phyloP scores from a whole-genome alignment of 2,797 vertebrate species.

The Oreochromis grahami region DNA sequence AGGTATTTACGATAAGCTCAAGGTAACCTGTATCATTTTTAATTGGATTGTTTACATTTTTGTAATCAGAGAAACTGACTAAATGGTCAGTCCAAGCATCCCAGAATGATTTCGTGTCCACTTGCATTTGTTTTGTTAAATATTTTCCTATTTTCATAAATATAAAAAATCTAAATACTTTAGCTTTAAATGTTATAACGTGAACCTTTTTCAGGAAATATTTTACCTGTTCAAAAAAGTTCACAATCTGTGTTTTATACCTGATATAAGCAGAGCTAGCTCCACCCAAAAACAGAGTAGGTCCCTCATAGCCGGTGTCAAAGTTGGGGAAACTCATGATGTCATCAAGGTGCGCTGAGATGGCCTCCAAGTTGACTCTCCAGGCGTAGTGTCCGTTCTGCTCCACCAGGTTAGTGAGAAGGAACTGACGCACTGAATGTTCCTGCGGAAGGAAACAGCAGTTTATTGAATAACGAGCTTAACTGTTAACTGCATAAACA shows the following conservation, averaged over 20 bases:
- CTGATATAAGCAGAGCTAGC: slow-evolving; percentile 88
- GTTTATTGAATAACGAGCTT: background rate
- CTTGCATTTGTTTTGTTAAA: background rate
- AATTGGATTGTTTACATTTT: background rate
- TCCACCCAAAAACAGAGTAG: slow-evolving; percentile 88
- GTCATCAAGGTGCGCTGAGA: slow-evolving; percentile 80
- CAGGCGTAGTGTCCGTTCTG: slow-evolving; percentile 80
- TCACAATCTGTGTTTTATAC: slow-evolving; percentile 64
- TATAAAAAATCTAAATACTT: background rate
- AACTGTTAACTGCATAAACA: background rate
- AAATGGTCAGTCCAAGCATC: background rate
- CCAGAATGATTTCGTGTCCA: background rate
- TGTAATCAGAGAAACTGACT: background rate
- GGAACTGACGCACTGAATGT: slow-evolving; percentile 81
- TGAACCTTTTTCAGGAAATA: background rate
- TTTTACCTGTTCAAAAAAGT: background rate
- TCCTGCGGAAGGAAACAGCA: slow-evolving; percentile 67
- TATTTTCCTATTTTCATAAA: background rate
- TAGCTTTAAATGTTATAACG: background rate
- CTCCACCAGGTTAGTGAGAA: slow-evolving; percentile 92
- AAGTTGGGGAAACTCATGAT: slow-evolving; percentile 85
- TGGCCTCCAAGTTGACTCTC: slow-evolving; percentile 90
- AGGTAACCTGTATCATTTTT: background rate
- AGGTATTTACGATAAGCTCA: background rate
- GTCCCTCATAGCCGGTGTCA: slow-evolving; percentile 77